Evolutionary conservation across 1,140 invertebrate species (phyloP).

Genomic region (Dendrolimus punctatus): DNA sequence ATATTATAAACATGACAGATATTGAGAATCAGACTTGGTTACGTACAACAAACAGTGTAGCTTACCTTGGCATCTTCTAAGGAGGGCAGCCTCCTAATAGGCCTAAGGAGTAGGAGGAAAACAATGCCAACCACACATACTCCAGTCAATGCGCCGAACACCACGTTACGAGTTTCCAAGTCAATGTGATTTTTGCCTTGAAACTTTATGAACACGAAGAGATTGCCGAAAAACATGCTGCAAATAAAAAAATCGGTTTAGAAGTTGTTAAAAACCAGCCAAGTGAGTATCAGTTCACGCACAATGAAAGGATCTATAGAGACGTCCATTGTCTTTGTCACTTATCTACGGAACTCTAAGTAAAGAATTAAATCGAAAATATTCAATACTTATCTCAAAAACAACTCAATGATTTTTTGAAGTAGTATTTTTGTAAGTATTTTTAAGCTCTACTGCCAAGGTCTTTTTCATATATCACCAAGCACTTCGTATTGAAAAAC

Average conservation of each 20-base stretch:
- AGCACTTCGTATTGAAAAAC: no score
- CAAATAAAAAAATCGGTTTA: conserved; percentile 33
- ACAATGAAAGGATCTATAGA: neutral
- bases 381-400: no score
- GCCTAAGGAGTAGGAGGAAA: conserved; percentile 78
- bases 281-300: neutral
- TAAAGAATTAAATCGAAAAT: no score
- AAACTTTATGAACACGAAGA: conserved; percentile 94
- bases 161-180: conserved; percentile 76
- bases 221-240: conserved; percentile 93
- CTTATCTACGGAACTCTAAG: no score
- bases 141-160: conserved; percentile 83
- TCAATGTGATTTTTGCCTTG: conserved; percentile 81
- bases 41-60: conserved; percentile 10
- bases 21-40: no score
- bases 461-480: no score
- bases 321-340: no score
- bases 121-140: conserved; percentile 80
- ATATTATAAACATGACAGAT: no score
- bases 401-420: no score
- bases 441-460: no score
- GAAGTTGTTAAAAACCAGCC: neutral
- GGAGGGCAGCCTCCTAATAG: conserved; percentile 51
- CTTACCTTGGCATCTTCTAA: conserved; percentile 68
- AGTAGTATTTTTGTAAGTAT: no score